Conservation (phyloP, 2,113 vertebrate genomes). For the Barnardius zonarius region DNA sequence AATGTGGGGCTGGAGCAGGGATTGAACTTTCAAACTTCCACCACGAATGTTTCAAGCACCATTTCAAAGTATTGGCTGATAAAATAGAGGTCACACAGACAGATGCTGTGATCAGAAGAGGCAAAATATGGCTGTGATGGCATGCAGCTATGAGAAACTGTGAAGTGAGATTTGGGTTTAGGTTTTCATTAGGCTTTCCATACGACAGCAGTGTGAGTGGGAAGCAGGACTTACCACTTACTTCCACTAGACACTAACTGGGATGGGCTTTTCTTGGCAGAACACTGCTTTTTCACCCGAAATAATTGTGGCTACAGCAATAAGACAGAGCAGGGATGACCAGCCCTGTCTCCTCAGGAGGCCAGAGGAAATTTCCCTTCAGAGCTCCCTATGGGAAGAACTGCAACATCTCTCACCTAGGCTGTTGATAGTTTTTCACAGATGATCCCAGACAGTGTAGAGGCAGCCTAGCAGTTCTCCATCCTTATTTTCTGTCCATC, state of each 20-base stretch:
- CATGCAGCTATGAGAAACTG: not conserved
- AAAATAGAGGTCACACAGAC: not conserved
- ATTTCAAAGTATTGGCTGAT: not conserved
- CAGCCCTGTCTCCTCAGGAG: not conserved
- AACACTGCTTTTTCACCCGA: not conserved
- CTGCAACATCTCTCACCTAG: not conserved
- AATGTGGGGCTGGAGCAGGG: not conserved
- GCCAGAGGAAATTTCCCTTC: not conserved
- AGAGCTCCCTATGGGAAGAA: not conserved
- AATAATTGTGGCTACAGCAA: not conserved
- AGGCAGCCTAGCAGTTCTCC: not conserved
- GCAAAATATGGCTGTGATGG: not conserved
- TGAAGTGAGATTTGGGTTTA: not conserved
- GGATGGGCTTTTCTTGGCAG: not conserved
- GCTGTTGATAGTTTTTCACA: not conserved
- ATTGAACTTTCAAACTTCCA: not conserved
- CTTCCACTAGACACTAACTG: not conserved
- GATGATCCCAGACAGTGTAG: not conserved
- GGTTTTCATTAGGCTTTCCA: not conserved
- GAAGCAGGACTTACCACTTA: not conserved
- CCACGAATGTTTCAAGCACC: not conserved
- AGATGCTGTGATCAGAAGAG: not conserved
- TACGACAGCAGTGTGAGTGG: not conserved
- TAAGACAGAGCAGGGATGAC: not conserved
- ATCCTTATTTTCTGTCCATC: not conserved